A percentile compares a stretch with the other conserved stretches of the same genome.
phyloP scores from a whole-genome alignment of 1,140 invertebrate species.

The Hydropsyche tenuis region DNA sequence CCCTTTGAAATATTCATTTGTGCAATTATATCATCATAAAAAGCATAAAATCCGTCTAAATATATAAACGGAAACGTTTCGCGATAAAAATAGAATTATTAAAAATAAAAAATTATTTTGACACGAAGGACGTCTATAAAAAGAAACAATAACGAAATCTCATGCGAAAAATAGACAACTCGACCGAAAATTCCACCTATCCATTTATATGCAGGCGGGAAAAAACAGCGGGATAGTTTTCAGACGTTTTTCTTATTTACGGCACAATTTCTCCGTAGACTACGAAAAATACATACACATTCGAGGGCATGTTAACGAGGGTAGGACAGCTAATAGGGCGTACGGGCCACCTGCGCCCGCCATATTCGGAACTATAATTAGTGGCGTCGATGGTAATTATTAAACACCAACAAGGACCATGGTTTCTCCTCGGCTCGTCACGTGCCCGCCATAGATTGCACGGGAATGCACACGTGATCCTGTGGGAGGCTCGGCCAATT shows the following conservation, averaged over 20 bases:
- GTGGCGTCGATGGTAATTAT: slow-evolving; percentile 31
- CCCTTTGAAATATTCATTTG: no score
- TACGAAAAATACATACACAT: neutral
- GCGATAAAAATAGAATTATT: neutral
- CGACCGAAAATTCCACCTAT: no score
- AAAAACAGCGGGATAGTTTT: neutral
- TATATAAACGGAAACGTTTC: neutral
- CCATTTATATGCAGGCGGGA: no score
- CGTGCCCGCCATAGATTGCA: slow-evolving; percentile 16
- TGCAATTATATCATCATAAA: no score
- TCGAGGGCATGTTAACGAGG: slow-evolving; percentile 29
- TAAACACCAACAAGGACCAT: neutral
- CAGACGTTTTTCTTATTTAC: slow-evolving; percentile 6
- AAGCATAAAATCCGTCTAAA: no score
- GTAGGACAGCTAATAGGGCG: slow-evolving; percentile 27
- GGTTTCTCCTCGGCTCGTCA: neutral
- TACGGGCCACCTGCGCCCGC: slow-evolving; percentile 21
- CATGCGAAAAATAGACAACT: no score
- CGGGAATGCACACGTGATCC: slow-evolving; percentile 30
- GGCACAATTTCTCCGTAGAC: neutral
- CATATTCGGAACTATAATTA: slow-evolving; percentile 28
- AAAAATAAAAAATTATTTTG: neutral
- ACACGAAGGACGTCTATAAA: no score
- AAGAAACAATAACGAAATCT: no score
- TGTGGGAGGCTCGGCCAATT: neutral